These are phyloP conservation scores for Coracopsis vasa DNA, from an alignment of 2,113 vertebrate genomes.

Conservation along the genomic window DNA sequence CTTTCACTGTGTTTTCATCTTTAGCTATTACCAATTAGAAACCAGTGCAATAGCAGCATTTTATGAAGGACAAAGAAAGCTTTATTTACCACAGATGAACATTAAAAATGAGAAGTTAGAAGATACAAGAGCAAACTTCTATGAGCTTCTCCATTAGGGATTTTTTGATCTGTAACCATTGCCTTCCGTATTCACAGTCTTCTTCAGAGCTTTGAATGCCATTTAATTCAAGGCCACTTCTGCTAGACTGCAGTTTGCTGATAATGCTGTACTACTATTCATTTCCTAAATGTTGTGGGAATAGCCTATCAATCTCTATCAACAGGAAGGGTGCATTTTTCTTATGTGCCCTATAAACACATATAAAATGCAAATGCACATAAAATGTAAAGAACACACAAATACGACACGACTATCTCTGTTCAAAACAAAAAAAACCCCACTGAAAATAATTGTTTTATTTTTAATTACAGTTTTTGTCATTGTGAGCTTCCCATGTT, in stretches of 20 bases:
- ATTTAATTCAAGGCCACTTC: constrained; percentile 16
- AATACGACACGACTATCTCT: background rate
- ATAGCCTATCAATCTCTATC: background rate
- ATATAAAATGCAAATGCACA: background rate
- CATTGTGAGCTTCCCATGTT: background rate
- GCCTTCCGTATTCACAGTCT: background rate
- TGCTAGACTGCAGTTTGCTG: background rate
- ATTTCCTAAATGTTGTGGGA: background rate
- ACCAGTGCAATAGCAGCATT: background rate
- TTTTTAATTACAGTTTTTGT: background rate
- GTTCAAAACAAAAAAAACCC: background rate
- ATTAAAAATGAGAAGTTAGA: background rate
- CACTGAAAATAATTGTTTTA: background rate
- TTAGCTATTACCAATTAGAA: background rate
- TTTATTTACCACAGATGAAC: background rate
- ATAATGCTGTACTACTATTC: background rate
- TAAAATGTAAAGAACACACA: background rate
- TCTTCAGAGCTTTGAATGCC: background rate
- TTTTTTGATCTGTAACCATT: background rate
- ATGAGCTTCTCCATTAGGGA: background rate
- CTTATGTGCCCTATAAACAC: background rate
- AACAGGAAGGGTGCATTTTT: background rate
- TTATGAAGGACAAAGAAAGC: background rate
- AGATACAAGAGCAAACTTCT: background rate
- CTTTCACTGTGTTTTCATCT: background rate